Evolutionary conservation across 2,113 vertebrate species (phyloP), one percentile per base, ranked within the genome.

Genomic region (Notothenia rossii): DNA sequence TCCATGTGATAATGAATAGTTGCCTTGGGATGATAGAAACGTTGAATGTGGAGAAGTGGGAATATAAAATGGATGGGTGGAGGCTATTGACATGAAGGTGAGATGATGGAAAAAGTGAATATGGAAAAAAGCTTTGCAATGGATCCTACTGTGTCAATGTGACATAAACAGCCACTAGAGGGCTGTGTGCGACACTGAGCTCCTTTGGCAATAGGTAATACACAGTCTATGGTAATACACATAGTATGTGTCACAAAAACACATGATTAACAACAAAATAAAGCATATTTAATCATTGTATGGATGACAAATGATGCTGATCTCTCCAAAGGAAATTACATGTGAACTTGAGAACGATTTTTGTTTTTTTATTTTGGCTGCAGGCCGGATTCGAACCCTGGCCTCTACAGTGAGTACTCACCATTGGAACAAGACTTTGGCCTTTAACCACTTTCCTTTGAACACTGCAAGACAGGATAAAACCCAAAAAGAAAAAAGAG

Each of bases 101-200:
- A 29, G 29, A 29, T 29, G 29, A 29, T 29, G 29, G 36, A 40
- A 7, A 7, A 40, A 40, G 36, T 7, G 7, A 40, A 40, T 5
- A 40, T 40, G 36, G 36, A 7, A 40, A 40, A 40, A 40, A 40
- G 36, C 36, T 40, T 40, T 40, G 36, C 36, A 40, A 40, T 40
- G 36, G 36, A 40, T 20, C 17, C 22, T 20, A 15, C 60, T 5
- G 5, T 45, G 36, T 40, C 36, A 40, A 40, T 40, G 36, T 7
- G 36, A 40, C 20, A 25, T 46, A 20, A 17, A 13, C 20, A 4
- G 11, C 71, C 79, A 67, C 61, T 49, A 22, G 71, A 75, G 72
- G 71, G 55, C 75, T 67, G 66, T 72, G 7, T 29, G 8, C 1
- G 12, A 36, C 10, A 46, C 15, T 64, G 56, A 14, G 10, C 14